Evolutionary conservation across 2,113 vertebrate species (phyloP).

Genomic region (Cryptotis parvus): DNA sequence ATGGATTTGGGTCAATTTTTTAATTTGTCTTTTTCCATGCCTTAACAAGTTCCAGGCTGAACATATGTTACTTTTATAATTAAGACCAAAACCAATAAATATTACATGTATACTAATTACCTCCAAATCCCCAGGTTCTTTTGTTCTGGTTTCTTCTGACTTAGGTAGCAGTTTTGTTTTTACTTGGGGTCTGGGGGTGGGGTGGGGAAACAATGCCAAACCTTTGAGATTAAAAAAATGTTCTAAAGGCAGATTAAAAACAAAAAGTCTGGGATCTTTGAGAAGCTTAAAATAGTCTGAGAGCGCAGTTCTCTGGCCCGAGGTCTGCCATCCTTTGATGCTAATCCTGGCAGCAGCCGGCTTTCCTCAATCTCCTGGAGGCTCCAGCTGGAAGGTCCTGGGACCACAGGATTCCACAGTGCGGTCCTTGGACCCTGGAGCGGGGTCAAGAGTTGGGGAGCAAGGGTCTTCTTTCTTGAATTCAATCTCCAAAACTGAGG

Average conservation of each 20-base stretch:
- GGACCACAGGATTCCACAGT: background rate
- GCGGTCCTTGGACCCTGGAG: background rate
- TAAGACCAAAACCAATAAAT: slow-evolving; percentile 62
- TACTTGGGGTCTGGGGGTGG: too few species aligned
- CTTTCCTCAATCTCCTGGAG: background rate
- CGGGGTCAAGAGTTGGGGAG: background rate
- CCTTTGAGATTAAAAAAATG: slow-evolving; percentile 9
- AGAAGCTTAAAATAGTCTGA: background rate
- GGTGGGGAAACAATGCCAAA: background rate
- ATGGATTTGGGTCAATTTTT: background rate
- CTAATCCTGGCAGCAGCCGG: background rate
- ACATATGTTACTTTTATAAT: slow-evolving; percentile 67
- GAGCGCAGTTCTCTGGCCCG: fast-evolving
- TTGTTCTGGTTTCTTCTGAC: slow-evolving; percentile 49
- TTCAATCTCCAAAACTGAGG: background rate
- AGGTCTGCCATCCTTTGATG: background rate
- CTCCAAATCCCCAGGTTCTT: slow-evolving; percentile 52
- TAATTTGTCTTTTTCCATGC: slow-evolving; percentile 37
- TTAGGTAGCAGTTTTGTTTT: background rate
- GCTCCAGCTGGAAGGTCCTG: background rate
- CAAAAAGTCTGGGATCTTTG: background rate
- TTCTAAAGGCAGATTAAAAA: slow-evolving; percentile 49
- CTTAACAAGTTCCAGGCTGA: slow-evolving; percentile 44
- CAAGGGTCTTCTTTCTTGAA: background rate
- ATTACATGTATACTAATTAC: slow-evolving; percentile 63